Conservation (phyloP, 2,888 invertebrate species). For the Stratiomys singularior region DNA sequence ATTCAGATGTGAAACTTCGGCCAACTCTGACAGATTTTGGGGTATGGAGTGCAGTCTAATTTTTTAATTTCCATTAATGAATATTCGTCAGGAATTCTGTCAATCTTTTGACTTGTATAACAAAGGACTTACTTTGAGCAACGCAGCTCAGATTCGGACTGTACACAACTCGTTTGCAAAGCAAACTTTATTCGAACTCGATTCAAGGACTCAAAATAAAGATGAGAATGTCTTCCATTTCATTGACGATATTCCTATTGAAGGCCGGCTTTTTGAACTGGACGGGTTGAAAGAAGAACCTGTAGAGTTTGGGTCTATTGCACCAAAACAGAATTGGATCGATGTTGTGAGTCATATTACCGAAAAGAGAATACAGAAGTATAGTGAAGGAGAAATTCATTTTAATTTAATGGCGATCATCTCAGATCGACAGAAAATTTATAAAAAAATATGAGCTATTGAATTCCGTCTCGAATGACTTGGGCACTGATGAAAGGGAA, state of each 20-base stretch:
- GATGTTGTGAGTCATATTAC: constrained; percentile 91
- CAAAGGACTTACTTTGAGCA: constrained; percentile 93
- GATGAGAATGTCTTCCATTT: constrained; percentile 98
- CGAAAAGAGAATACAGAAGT: constrained; percentile 90
- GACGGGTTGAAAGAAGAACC: constrained; percentile 97
- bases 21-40: constrained; percentile 70
- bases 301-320: constrained; percentile 89
- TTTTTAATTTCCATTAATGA: constrained; percentile 72
- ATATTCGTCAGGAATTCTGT: constrained; percentile 87
- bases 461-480: constrained; percentile 72
- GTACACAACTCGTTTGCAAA: constrained; percentile 98
- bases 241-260: constrained; percentile 94
- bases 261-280: constrained; percentile 90
- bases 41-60: constrained; percentile 62
- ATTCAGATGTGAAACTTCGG: constrained; percentile 85
- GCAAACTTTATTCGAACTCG: constrained; percentile 92
- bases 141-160: constrained; percentile 90
- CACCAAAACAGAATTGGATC: constrained; percentile 86
- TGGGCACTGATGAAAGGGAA: constrained; percentile 80
- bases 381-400: constrained; percentile 96
- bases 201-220: constrained; percentile 67
- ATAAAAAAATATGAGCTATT: constrained; percentile 79
- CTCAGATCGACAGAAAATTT: constrained; percentile 87
- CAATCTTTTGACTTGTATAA: constrained; percentile 88
- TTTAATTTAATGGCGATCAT: constrained; percentile 98